Percentiles rank a stretch among this genome's conserved stretches.
Conservation (phyloP, 2,888 invertebrate species). For the Gryllus longicercus region DNA sequence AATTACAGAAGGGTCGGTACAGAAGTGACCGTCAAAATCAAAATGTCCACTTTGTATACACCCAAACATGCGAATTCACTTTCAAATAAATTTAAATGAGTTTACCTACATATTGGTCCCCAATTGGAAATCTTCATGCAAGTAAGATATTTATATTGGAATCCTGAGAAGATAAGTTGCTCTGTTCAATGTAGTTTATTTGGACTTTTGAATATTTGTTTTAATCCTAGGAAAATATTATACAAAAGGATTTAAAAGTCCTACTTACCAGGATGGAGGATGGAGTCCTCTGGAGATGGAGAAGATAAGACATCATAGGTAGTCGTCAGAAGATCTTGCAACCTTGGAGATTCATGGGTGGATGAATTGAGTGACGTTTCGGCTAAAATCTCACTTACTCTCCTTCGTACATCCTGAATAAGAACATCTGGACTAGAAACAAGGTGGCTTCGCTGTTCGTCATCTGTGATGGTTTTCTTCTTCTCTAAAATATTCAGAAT, state of each 20-base stretch:
- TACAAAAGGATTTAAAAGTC: slow-evolving; percentile 24
- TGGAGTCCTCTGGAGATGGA: slow-evolving; percentile 34
- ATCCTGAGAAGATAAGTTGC: too few species aligned
- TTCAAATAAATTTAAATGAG: too few species aligned
- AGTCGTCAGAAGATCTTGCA: slow-evolving; percentile 39
- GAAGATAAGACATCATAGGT: slow-evolving; percentile 36
- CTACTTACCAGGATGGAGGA: slow-evolving; percentile 23
- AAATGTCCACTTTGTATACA: too few species aligned
- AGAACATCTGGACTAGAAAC: slow-evolving; percentile 19
- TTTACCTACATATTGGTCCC: too few species aligned
- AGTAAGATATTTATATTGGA: too few species aligned
- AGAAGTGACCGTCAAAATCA: too few species aligned
- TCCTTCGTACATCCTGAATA: slow-evolving; percentile 29
- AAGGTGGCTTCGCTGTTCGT: background rate
- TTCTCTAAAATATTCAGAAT: slow-evolving; percentile 22
- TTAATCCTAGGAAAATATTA: slow-evolving; percentile 20
- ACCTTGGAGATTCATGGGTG: slow-evolving; percentile 32
- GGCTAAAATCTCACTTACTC: slow-evolving; percentile 34
- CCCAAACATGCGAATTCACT: too few species aligned
- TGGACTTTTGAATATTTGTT: background rate
- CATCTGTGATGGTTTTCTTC: background rate
- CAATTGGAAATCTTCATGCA: too few species aligned
- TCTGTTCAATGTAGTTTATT: too few species aligned
- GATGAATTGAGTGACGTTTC: slow-evolving; percentile 29
- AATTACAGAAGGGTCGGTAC: too few species aligned